Evolutionary conservation across 2,797 vertebrate species (phyloP), one percentile per base, ranked within the genome.

Genomic region (Micropoecilia bifurca): DNA sequence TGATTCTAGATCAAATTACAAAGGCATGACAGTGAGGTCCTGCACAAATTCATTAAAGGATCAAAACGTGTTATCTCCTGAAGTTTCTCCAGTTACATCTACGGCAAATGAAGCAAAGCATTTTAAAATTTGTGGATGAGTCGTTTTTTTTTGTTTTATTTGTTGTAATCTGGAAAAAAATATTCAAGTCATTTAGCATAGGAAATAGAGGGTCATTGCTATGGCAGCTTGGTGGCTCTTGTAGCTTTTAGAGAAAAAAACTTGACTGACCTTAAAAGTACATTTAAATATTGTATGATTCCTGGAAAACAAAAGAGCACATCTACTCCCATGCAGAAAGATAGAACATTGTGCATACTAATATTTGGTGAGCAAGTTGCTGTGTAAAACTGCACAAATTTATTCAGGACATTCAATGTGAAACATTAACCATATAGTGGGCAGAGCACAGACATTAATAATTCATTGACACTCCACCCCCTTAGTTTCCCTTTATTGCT

Each of bases 391-490:
- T 81, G 71, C 71, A 75, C 79, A 80, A 81, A 77, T 88, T 82
- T 75, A 83, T 79, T 57, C 39, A 61, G 78, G 72, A 50, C 82
- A 84, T 91, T 71, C 87, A 89, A 78, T 48, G 85, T 91, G 90
- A 93, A 87, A 92, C 88, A 86, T 81, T 75, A 86, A 80, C 88
- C 80, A 55, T 90, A 85, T 76, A 86, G 85, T 87, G 86, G 89
- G 82, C 84, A 85, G 80, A 85, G 76, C 82, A 91, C 91, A 80
- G 80, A 33, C 81, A 92, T 93, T 90, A 92, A 93, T 94, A 92
- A 93, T 93, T 93, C 87, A 93, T 85, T 76, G 71, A 83, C 66
- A 69, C 30, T 36, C 82, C 22, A 48, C 82, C 78, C 75, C 77
- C 47, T 45, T 85, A 77, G 73, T 88, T 89, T 90, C 76, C 77